Conservation (phyloP, 2,113 vertebrate species). For the Chitala chitala region DNA sequence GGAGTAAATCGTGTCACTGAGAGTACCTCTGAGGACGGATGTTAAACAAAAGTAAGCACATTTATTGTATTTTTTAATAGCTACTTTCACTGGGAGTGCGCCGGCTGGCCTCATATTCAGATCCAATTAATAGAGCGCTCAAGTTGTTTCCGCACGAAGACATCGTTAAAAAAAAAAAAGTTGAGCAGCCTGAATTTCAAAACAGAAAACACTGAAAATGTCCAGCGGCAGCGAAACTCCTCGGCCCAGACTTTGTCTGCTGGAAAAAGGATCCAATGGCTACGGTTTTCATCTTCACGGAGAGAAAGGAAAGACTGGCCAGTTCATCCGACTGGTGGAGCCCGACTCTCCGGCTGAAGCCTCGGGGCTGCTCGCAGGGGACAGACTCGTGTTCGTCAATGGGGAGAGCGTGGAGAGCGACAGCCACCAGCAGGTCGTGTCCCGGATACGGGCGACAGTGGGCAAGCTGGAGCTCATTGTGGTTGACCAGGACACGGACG, state of each 20-base stretch:
- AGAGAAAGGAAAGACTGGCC: constrained; percentile 81
- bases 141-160: constrained; percentile 1
- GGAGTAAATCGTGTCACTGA: not conserved
- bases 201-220: constrained; percentile 45
- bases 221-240: constrained; percentile 44
- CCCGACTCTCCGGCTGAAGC: constrained; percentile 77
- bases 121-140: not conserved
- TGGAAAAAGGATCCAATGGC: constrained; percentile 81
- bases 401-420: constrained; percentile 85
- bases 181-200: not conserved
- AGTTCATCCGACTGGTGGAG: constrained; percentile 93
- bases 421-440: constrained; percentile 93
- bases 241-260: constrained; percentile 77
- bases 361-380: constrained; percentile 80
- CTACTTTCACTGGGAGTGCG: not conserved
- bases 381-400: constrained; percentile 84
- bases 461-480: constrained; percentile 79
- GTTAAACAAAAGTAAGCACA: not conserved
- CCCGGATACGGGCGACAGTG: constrained; percentile 73
- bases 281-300: constrained; percentile 91
- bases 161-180: not conserved
- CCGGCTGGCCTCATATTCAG: not conserved
- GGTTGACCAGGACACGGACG: constrained; percentile 73
- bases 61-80: not conserved
- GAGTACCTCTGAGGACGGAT: not conserved